Evolutionary conservation across 2,797 vertebrate genomes (phyloP), one percentile per base, ranked within the genome.

Genomic region (Cephalopachus bancanus): DNA sequence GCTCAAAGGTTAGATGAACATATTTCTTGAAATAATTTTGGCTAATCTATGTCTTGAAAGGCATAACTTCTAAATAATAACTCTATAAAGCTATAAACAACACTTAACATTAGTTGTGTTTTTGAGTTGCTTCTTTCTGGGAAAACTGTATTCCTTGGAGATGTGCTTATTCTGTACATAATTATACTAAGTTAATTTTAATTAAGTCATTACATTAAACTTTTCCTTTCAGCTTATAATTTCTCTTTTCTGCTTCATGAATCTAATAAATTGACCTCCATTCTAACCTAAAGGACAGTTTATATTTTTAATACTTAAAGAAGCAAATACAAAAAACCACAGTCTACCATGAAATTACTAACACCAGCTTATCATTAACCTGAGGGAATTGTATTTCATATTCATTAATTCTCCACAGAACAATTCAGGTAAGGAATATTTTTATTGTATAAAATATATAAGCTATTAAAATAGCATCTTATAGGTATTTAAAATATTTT

Each of bases 1-100:
- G 98, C 99, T 99, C 98, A 99, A 99, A 99, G 99, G 99, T 99
- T 99, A 99, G 99, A 99, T 97, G 98, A 99, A 99, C 98, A 98
- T 99, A 98, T 99, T 99, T 99, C 98, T 99, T 99, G 98, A 99
- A 99, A 99, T 99, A 98, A 99, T 99, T 99, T 99, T 99, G 98
- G 97, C 98, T 98, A 98, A 98, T 95, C 95, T 97, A 97, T 98
- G 98, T 98, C 98, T 99, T 98, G 96, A 97, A 97, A 98, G 98
- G 98, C 98, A 98, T 97, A 97, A 98, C 98, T 98, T 99, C 98
- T 98, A 98, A 98, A 98, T 98, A 98, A 67, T 97, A 97, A 98
- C 94, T 98, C 98, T 89, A 79, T 78, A 16, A 84, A 96, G 26
- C 57, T 98, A 14, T 97, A 85, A 91, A 84, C 53, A 78, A 92